Percentiles rank a stretch among this genome's conserved stretches.
These are phyloP conservation scores for Cataglyphis albicans DNA, from an alignment of 2,888 invertebrate species.

Conservation along the genomic window DNA sequence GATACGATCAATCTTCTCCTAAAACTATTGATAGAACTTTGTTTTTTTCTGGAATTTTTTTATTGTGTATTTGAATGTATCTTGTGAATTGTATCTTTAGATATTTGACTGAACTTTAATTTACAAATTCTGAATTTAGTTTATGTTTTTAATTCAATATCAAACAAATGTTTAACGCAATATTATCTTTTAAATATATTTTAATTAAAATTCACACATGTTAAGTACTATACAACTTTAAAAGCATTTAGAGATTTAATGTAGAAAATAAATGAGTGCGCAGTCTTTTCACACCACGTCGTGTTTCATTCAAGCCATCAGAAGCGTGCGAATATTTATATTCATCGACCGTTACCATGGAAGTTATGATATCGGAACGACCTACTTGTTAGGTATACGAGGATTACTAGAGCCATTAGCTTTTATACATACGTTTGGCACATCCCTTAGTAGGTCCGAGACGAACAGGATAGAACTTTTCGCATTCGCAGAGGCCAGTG, in stretches of 20 bases:
- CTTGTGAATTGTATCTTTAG: neutral
- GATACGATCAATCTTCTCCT: neutral
- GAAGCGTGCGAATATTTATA: conserved; percentile 60
- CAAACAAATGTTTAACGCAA: neutral
- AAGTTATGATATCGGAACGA: conserved; percentile 67
- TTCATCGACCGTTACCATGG: conserved; percentile 60
- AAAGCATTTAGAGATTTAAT: conserved; percentile 20
- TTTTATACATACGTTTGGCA: conserved; percentile 91
- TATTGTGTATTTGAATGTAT: neutral
- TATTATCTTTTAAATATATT: conserved; percentile 7
- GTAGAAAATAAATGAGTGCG: conserved; percentile 28
- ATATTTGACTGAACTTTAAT: neutral
- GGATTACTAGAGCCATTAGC: conserved; percentile 21
- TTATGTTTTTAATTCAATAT: neutral
- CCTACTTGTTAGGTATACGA: conserved; percentile 59
- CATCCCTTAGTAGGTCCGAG: conserved; percentile 93
- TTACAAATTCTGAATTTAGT: neutral
- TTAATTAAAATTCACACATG: neutral
- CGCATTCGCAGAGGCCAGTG: conserved; percentile 91
- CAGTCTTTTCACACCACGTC: conserved; percentile 42
- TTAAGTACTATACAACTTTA: neutral
- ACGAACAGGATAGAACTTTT: conserved; percentile 93
- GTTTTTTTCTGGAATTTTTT: neutral
- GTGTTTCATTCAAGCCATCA: conserved; percentile 61
- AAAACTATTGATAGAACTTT: neutral